A percentile compares a stretch with the other conserved stretches of the same genome.
phyloP scores from a whole-genome alignment of 2,113 vertebrate species.

The Leptocoma aspasia region DNA sequence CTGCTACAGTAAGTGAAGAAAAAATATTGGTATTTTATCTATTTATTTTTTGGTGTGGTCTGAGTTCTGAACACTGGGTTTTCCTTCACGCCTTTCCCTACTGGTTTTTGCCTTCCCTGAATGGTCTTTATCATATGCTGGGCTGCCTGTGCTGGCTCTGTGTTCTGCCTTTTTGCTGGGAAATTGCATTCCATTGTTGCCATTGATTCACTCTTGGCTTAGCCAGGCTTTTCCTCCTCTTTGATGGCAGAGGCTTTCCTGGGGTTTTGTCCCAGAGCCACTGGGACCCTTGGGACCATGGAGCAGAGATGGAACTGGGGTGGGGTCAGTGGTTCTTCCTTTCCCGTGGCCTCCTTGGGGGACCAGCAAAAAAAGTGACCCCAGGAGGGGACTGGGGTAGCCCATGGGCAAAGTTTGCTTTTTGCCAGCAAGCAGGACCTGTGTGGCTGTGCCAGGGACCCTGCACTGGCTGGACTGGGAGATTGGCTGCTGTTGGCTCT shows the following conservation, averaged over 20 bases:
- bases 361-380: background rate
- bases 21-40: background rate
- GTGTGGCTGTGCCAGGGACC: rapidly evolving
- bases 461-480: background rate
- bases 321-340: background rate
- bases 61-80: background rate
- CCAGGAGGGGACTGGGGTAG: background rate
- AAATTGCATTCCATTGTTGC: background rate
- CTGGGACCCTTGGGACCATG: background rate
- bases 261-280: background rate
- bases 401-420: background rate
- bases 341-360: background rate
- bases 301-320: background rate
- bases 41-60: background rate
- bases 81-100: background rate
- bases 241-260: background rate
- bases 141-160: background rate
- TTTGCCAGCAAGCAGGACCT: rapidly evolving
- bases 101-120: background rate
- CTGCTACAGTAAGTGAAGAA: background rate
- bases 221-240: background rate
- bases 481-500: background rate
- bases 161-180: background rate
- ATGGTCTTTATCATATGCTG: background rate
- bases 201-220: background rate